These are phyloP conservation scores for Aptenodytes forsteri DNA, from an alignment of 2,113 vertebrate species.

Conservation along the genomic window DNA sequence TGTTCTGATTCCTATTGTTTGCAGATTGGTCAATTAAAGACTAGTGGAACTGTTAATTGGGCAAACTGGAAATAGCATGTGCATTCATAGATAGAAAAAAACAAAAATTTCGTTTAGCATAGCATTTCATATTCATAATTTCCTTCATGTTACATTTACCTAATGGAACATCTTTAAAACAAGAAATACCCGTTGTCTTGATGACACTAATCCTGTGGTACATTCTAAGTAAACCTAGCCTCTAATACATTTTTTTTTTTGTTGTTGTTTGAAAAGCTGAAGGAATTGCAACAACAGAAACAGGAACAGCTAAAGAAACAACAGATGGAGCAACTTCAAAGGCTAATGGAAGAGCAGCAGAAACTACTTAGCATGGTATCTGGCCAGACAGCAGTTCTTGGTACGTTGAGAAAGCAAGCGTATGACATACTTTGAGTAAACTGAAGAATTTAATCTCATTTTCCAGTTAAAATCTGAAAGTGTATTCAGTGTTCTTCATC, in stretches of 20 bases:
- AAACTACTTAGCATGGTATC: constrained; percentile 78
- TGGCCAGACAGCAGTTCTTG: constrained; percentile 58
- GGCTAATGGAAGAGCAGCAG: constrained; percentile 86
- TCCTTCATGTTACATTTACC: not conserved
- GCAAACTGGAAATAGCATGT: not conserved
- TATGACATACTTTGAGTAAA: not conserved
- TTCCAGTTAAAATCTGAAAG: not conserved
- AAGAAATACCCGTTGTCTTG: not conserved
- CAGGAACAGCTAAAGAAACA: constrained; percentile 89
- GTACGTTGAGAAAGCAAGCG: constrained; percentile 27
- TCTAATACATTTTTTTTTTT: not conserved
- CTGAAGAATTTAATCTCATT: not conserved
- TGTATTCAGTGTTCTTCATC: not conserved
- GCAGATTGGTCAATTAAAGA: not conserved
- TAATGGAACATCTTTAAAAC: not conserved
- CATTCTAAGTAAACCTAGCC: not conserved
- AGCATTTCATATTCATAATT: not conserved
- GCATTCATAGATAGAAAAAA: not conserved
- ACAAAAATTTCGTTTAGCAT: not conserved
- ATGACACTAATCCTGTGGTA: not conserved
- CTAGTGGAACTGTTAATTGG: not conserved
- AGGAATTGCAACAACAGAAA: constrained; percentile 89
- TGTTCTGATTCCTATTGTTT: not conserved
- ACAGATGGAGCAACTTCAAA: constrained; percentile 86
- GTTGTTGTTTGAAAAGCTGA: constrained; percentile 79